These are phyloP conservation scores for Acanthiza pusilla DNA, from an alignment of 2,797 vertebrate genomes.

Conservation along the genomic window DNA sequence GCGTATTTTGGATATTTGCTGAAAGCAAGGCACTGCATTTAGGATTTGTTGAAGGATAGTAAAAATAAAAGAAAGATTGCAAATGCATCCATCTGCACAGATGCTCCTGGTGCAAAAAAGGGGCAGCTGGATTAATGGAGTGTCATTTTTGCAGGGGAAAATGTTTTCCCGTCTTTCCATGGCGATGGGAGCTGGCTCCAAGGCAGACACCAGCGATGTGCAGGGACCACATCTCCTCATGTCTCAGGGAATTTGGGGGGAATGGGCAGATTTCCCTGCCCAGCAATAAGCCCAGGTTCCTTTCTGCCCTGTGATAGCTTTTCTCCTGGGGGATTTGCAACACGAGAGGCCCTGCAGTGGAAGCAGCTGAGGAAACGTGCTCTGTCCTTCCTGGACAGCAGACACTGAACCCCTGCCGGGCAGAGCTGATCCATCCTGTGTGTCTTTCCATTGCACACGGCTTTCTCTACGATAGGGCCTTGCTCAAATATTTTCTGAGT, in stretches of 20 bases:
- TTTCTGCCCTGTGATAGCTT: rapidly evolving
- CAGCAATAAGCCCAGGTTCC: not conserved
- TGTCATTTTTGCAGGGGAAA: not conserved
- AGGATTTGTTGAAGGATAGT: not conserved
- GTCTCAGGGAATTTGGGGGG: rapidly evolving
- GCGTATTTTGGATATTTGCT: rapidly evolving
- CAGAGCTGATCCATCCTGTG: not conserved
- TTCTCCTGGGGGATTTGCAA: rapidly evolving
- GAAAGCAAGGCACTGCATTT: not conserved
- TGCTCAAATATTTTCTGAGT: not conserved
- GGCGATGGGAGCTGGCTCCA: not conserved
- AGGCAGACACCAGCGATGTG: not conserved
- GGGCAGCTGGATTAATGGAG: not conserved
- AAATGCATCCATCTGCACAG: not conserved
- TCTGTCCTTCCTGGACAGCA: not conserved
- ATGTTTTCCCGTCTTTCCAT: not conserved
- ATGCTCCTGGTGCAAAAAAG: not conserved
- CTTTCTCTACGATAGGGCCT: not conserved
- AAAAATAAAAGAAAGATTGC: not conserved
- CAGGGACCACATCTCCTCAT: not conserved
- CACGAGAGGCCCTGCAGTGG: not conserved
- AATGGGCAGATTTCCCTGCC: not conserved
- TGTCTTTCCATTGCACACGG: not conserved
- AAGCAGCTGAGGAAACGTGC: not conserved
- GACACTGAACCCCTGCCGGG: rapidly evolving